These are phyloP conservation scores for Bothrops jararaca DNA, from an alignment of 2,113 vertebrate species.

Conservation along the genomic window DNA sequence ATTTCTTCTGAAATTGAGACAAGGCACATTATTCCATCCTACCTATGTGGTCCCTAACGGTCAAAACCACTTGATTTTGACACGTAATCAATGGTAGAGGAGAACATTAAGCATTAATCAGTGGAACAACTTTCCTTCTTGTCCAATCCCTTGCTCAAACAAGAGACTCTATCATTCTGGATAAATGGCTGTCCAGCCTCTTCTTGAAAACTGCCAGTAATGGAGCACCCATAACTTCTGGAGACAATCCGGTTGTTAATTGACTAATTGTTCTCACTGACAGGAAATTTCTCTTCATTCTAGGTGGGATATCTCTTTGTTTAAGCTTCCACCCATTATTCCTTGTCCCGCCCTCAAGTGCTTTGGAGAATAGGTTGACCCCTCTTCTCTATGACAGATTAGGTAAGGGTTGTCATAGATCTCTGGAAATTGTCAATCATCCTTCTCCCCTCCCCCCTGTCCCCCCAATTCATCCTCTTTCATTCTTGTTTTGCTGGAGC, in stretches of 20 bases:
- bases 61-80: too few species aligned
- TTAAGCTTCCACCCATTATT: background rate
- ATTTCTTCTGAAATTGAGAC: background rate
- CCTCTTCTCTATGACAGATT: background rate
- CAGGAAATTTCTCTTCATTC: too few species aligned
- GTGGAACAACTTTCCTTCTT: too few species aligned
- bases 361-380: background rate
- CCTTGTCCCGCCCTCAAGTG: background rate
- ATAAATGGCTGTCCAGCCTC: too few species aligned
- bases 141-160: too few species aligned
- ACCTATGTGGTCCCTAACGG: background rate
- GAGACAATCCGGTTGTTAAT: too few species aligned
- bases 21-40: background rate
- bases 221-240: too few species aligned
- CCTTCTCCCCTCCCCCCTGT: background rate
- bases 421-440: background rate
- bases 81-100: too few species aligned
- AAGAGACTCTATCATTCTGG: too few species aligned
- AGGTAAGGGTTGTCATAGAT: background rate
- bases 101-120: too few species aligned
- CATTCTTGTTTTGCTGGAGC: background rate
- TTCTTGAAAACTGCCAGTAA: too few species aligned
- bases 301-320: background rate
- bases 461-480: background rate
- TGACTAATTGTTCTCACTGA: too few species aligned